Conservation (phyloP, 2,888 invertebrate species). For the Conistra vaccinii region DNA sequence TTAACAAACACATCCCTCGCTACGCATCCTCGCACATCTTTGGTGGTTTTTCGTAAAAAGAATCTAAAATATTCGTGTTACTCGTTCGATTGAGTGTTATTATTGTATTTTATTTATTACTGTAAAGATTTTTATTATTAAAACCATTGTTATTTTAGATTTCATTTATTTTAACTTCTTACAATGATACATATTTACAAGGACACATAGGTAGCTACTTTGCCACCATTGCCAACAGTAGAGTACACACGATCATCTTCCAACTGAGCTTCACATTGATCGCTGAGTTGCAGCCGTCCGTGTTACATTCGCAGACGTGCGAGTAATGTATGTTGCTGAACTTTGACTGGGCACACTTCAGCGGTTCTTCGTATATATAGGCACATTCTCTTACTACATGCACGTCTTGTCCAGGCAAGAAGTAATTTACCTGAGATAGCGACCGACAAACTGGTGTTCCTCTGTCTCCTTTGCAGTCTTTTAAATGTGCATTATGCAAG, state of each 20-base stretch:
- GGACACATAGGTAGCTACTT: slow-evolving; percentile 26
- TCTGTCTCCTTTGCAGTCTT: slow-evolving; percentile 71
- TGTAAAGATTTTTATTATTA: background rate
- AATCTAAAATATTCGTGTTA: background rate
- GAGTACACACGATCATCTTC: slow-evolving; percentile 35
- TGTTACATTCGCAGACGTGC: slow-evolving; percentile 80
- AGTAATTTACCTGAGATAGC: slow-evolving; percentile 81
- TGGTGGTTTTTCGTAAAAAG: background rate
- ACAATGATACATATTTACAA: slow-evolving; percentile 57
- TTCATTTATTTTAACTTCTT: slow-evolving; percentile 43
- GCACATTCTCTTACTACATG: slow-evolving; percentile 83
- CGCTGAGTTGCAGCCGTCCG: slow-evolving; percentile 81
- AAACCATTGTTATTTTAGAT: background rate
- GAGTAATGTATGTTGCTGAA: slow-evolving; percentile 83
- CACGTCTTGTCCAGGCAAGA: slow-evolving; percentile 77
- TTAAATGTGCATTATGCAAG: slow-evolving; percentile 74
- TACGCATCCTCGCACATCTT: no score
- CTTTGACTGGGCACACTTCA: slow-evolving; percentile 77
- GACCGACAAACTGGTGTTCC: slow-evolving; percentile 77
- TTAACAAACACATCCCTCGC: no score
- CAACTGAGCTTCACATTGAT: slow-evolving; percentile 39
- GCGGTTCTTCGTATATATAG: slow-evolving; percentile 74
- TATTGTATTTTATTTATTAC: background rate
- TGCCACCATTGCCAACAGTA: slow-evolving; percentile 38
- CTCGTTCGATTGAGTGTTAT: background rate